Conservation (phyloP, 1,140 invertebrate genomes). For the Calephelis virginiensis region DNA sequence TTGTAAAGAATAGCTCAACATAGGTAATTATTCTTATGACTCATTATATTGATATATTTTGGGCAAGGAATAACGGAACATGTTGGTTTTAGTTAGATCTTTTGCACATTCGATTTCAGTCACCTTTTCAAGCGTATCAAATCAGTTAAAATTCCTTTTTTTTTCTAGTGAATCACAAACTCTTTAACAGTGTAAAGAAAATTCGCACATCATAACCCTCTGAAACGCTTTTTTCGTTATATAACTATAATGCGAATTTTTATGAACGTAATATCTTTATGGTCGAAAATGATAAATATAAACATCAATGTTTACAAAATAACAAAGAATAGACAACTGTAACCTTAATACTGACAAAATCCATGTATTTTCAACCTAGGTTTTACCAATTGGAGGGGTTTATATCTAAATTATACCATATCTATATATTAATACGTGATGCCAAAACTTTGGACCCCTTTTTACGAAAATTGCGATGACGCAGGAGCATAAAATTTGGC, state of each 20-base stretch:
- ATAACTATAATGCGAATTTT: not conserved
- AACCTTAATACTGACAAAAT: too few species aligned
- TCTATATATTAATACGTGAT: too few species aligned
- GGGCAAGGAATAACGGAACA: not conserved
- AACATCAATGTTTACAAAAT: too few species aligned
- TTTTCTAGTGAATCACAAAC: too few species aligned
- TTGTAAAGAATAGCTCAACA: not conserved
- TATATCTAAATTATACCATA: too few species aligned
- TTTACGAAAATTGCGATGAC: too few species aligned
- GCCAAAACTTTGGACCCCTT: too few species aligned
- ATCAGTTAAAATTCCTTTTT: not conserved
- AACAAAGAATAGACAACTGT: too few species aligned
- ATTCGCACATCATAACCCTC: not conserved
- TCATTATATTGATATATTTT: not conserved
- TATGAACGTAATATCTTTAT: not conserved
- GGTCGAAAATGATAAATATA: too few species aligned
- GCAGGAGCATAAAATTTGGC: too few species aligned
- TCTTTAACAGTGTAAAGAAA: not conserved
- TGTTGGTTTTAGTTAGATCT: not conserved
- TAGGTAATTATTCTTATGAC: not conserved
- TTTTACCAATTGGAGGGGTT: too few species aligned
- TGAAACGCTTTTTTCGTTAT: not conserved
- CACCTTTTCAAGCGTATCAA: slow-evolving; percentile 3
- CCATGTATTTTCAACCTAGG: too few species aligned
- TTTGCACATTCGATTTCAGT: not conserved